A percentile compares a stretch with the other conserved stretches of the same genome.
Evolutionary conservation across 2,888 invertebrate species (phyloP).

Genomic region (Automeris io): DNA sequence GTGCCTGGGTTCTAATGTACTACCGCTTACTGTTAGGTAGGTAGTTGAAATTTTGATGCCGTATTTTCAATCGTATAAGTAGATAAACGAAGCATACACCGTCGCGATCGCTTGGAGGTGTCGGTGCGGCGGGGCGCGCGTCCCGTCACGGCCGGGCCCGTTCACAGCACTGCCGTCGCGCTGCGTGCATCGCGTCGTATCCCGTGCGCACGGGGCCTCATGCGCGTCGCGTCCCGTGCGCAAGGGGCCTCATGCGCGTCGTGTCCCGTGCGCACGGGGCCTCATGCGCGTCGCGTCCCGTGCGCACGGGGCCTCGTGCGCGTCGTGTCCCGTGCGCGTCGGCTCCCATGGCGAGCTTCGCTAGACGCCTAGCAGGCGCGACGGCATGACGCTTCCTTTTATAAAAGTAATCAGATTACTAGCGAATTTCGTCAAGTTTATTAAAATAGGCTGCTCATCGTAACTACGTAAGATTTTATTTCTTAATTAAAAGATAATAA

Average conservation of each 20-base stretch:
- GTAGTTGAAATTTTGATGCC: conserved; percentile 75
- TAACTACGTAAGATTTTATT: conserved; percentile 75
- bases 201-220: conserved; percentile 7
- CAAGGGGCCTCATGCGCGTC: conserved; percentile 22
- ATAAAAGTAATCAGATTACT: conserved; percentile 65
- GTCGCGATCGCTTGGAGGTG: conserved; percentile 57
- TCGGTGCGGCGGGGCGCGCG: conserved; percentile 23
- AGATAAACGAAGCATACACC: conserved; percentile 66
- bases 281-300: conserved; percentile 16
- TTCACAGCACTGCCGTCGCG: conserved; percentile 36
- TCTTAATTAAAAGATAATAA: conserved; percentile 77
- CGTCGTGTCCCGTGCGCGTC: conserved; percentile 8
- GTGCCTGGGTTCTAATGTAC: conserved; percentile 73
- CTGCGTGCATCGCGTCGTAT: conserved; percentile 18
- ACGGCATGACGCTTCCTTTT: conserved; percentile 65
- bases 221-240: conserved; percentile 8
- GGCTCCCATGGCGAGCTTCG: no score
- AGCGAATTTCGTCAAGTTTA: conserved; percentile 72
- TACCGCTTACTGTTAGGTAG: conserved; percentile 77
- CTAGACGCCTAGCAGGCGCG: no score
- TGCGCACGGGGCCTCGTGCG: conserved; percentile 16
- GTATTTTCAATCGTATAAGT: conserved; percentile 72
- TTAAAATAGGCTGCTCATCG: conserved; percentile 76
- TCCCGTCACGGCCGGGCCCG: conserved; percentile 18
- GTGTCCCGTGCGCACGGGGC: conserved; percentile 16